phyloP scores from a whole-genome alignment of 2,113 vertebrate species.

The Piprites chloris region DNA sequence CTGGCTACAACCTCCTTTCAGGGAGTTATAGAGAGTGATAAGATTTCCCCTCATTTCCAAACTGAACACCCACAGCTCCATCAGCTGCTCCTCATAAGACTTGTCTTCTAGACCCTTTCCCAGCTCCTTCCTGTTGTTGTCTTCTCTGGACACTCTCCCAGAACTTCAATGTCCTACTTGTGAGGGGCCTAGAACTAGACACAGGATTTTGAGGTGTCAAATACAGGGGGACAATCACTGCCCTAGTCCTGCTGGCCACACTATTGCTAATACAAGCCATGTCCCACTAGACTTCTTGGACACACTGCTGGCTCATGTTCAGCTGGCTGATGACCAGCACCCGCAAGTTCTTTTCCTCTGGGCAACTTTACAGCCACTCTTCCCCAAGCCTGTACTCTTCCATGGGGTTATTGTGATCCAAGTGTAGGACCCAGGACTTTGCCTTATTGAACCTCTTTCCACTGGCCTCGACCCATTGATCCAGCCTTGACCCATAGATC shows the following conservation, averaged over 20 bases:
- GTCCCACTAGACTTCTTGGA: neutral
- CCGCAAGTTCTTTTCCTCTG: neutral
- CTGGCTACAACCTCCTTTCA: neutral
- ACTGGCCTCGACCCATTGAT: accelerated
- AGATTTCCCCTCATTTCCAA: neutral
- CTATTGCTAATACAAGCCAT: neutral
- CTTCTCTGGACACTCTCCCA: neutral
- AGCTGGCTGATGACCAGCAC: neutral
- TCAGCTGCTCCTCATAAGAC: neutral
- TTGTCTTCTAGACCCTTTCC: neutral
- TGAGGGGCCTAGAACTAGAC: neutral
- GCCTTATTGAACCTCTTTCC: neutral
- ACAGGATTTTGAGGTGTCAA: neutral
- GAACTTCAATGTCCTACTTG: neutral
- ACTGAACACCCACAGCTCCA: neutral
- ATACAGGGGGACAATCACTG: neutral
- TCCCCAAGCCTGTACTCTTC: neutral
- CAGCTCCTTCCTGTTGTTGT: neutral
- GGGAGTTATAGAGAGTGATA: neutral
- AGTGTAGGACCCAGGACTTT: neutral
- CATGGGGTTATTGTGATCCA: neutral
- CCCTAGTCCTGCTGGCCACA: neutral
- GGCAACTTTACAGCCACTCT: neutral
- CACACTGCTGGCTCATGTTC: accelerated
- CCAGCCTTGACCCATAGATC: neutral